Evolutionary conservation across 2,888 invertebrate genomes (phyloP), one percentile per base, ranked within the genome.

Genomic region (Drosophila gaucha): DNA sequence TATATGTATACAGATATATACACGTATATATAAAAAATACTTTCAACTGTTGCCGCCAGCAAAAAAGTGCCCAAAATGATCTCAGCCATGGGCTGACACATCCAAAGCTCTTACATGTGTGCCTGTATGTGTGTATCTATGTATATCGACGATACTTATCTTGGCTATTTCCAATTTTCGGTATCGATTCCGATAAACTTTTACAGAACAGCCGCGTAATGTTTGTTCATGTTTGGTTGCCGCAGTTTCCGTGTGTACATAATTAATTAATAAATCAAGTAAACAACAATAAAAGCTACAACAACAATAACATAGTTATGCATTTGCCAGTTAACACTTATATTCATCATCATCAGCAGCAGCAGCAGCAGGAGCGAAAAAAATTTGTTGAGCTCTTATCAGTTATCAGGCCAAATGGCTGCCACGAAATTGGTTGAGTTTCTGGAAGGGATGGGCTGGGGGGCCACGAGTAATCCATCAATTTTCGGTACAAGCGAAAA

Each of bases 201-300:
- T 51, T 41, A 55, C 41, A 70, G 31, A 57, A 33, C 22, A 26
- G 38, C 64, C 43, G 52, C 36, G n/a, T 9, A 24, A 33, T 80
- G 68, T 70, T 65, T 77, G 66, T 51, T 47, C 26, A 28, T 73
- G 73, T 55, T 49, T 59, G 59, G 9, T 20, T 58, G 46, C 9
- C 71, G 72, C 87, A 80, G 84, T 89, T 87, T 87, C 83, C 86
- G 74, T 65, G 50, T 68, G 67, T 57, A 74, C 57, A 66, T 73
- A 87, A 85, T 79, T 89, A 82, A 79, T 87, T 89, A 85, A 89
- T 87, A 89, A 87, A 89, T 89, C 89, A 89, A 62, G 58, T 59
- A 56, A 63, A n/a, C 43, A 49, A 39, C 47, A 63, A 49, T 10
- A 52, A 20, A 3, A 36, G 16, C 1, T 2, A 46, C 56, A 58